Evolutionary conservation across 2,888 invertebrate genomes (phyloP).

Genomic region (Holacanthella duospinosa): DNA sequence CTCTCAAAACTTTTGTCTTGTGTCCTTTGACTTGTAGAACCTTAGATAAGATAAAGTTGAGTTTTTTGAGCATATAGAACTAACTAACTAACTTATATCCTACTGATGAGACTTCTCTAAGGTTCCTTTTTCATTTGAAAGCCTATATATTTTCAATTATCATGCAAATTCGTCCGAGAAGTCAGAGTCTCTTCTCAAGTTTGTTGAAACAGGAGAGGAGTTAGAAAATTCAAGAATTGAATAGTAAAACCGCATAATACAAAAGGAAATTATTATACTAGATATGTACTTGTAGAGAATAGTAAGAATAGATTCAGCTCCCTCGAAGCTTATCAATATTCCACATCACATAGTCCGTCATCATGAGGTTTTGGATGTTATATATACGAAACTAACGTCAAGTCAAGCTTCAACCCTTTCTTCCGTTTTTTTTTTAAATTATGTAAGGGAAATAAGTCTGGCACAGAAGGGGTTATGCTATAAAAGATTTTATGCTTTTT

Average conservation of each 20-base stretch:
- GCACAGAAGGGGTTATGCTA: neutral
- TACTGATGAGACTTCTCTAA: no score
- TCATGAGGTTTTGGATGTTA: no score
- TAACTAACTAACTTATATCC: no score
- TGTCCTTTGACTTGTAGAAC: no score
- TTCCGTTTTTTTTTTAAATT: no score
- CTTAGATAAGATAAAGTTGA: no score
- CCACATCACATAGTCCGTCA: slow-evolving; percentile 20
- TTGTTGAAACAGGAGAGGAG: neutral
- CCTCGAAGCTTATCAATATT: slow-evolving; percentile 27
- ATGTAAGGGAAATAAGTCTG: neutral
- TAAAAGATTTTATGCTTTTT: slow-evolving; percentile 3
- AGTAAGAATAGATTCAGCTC: neutral
- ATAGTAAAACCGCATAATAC: neutral
- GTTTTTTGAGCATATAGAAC: no score
- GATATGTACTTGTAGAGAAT: neutral
- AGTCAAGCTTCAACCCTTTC: no score
- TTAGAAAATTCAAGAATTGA: slow-evolving; percentile 4
- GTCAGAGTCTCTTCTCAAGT: neutral
- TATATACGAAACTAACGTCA: slow-evolving; percentile 15
- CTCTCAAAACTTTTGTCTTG: no score
- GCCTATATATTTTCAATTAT: slow-evolving; percentile 36
- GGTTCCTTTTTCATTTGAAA: slow-evolving; percentile 7
- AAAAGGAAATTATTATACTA: neutral
- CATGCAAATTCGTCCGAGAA: slow-evolving; percentile 30